Percentiles rank a stretch among this genome's conserved stretches.
These are phyloP conservation scores for Ectropis grisescens DNA, from an alignment of 1,140 invertebrate species.

Conservation along the genomic window DNA sequence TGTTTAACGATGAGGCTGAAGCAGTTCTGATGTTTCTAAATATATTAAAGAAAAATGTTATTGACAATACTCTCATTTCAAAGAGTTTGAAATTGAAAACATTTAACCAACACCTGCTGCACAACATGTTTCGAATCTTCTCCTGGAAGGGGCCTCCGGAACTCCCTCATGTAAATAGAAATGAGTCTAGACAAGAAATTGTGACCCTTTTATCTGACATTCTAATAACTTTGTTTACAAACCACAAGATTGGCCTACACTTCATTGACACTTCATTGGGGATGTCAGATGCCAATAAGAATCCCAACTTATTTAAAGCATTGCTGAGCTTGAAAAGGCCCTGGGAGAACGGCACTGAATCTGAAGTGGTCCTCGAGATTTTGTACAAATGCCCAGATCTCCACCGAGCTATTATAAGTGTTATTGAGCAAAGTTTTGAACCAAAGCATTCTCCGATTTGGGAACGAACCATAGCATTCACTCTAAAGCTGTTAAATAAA, in stretches of 20 bases:
- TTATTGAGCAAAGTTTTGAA: slow-evolving; percentile 72
- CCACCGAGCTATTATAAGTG: slow-evolving; percentile 73
- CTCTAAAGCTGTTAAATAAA: slow-evolving; percentile 62
- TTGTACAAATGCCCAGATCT: slow-evolving; percentile 80
- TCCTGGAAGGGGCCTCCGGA: slow-evolving; percentile 80
- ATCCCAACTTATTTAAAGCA: slow-evolving; percentile 75
- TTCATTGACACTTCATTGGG: slow-evolving; percentile 75
- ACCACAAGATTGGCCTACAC: slow-evolving; percentile 77
- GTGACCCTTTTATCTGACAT: slow-evolving; percentile 74
- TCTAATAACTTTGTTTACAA: slow-evolving; percentile 77
- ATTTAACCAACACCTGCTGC: slow-evolving; percentile 77
- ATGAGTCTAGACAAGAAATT: slow-evolving; percentile 71
- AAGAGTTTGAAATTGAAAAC: slow-evolving; percentile 82
- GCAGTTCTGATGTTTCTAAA: slow-evolving; percentile 76
- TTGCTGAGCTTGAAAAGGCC: slow-evolving; percentile 74
- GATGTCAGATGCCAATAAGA: slow-evolving; percentile 70
- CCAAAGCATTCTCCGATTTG: slow-evolving; percentile 73
- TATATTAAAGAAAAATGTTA: slow-evolving; percentile 77
- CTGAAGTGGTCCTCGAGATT: slow-evolving; percentile 76
- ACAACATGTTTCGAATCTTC: slow-evolving; percentile 78
- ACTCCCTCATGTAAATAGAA: slow-evolving; percentile 31
- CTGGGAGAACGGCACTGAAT: slow-evolving; percentile 75
- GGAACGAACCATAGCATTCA: slow-evolving; percentile 70
- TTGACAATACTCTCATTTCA: slow-evolving; percentile 75
- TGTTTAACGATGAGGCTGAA: slow-evolving; percentile 77